Base-by-base conservation (phyloP, 2,888 invertebrate species). In the Mesorhabditis sp. region DNA sequence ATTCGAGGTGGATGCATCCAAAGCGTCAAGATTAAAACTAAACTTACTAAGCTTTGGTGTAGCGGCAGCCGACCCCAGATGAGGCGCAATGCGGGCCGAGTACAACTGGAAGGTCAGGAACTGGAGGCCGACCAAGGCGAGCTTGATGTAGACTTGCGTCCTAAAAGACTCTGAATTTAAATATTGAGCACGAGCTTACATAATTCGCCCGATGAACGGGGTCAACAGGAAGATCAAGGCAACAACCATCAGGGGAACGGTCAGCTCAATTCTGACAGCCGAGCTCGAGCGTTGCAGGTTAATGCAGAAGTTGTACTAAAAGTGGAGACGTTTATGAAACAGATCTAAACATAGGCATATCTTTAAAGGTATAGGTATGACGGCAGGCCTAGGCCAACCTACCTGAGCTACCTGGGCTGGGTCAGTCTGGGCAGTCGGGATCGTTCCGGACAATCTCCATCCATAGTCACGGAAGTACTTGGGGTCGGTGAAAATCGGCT, bases 391-490 rank as follows among this genome's bases (percentile, higher is more conserved):
- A 81, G 83, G 45, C 84, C 84, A 41, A 66, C 43, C n/a, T 67
- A 78, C 79, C 70, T 81, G 81, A 41, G 82, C 77, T 28, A 79
- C 76, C 64, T 81, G 77, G 4, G 76, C 74, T 1, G 82, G 83
- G 45, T 84, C 84, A 41, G 79, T 78, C 42, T 78, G 73, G 5
- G 77, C 74, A 43, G 79, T 76, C 43, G 84, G 84, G 42, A 84
- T 77, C 15, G 83, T 81, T 61, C 83, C 80, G 4, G 80, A 80
- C 15, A 80, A 75, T 43, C 77, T 76, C 84, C 84, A 84, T 5
- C 84, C 84, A 65, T 85, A 83, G 65, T 84, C 83, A 10, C 84
- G 78, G 81, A 85, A 84, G 70, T 84, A 83, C 67, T 84, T 84
- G 15, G 83, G 84, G 63, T 84, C 84, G 2, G 84, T 84, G 78